These are phyloP conservation scores for Steatornis caripensis DNA, from an alignment of 2,113 vertebrate genomes.

Conservation along the genomic window DNA sequence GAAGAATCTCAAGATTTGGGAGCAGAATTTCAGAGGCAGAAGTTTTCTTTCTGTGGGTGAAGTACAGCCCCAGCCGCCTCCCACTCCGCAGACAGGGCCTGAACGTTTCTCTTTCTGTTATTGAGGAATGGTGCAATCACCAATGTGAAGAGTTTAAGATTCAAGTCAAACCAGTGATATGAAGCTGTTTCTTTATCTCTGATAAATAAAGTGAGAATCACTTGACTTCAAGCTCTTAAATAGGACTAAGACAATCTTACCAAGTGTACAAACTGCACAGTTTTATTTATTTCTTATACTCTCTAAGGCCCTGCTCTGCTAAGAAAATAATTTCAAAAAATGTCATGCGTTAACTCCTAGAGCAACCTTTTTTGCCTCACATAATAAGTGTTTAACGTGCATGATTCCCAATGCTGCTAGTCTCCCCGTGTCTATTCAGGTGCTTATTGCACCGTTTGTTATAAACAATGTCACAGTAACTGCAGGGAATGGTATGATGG, in stretches of 20 bases:
- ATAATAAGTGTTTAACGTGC: not conserved
- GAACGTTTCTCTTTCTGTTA: not conserved
- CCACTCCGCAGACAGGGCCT: not conserved
- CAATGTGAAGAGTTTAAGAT: not conserved
- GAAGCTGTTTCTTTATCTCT: not conserved
- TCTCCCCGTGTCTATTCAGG: not conserved
- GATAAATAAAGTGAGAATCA: not conserved
- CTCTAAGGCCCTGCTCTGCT: not conserved
- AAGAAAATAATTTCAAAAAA: not conserved
- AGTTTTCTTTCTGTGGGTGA: not conserved
- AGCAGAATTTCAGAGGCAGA: not conserved
- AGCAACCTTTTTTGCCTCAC: not conserved
- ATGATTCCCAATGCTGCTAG: not conserved
- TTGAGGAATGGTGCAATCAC: not conserved
- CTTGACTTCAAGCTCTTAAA: not conserved
- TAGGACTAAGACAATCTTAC: not conserved
- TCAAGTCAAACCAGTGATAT: not conserved
- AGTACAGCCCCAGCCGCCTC: not conserved
- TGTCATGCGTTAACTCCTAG: not conserved
- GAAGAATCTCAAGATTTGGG: not conserved
- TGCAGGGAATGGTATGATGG: not conserved
- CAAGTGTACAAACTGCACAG: not conserved
- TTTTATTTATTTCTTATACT: not conserved
- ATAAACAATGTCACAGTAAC: not conserved
- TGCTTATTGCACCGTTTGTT: not conserved